Percentiles rank a stretch among this genome's conserved stretches.
Conservation (phyloP, 53 echinoderm and acorn worm genomes). For the Apostichopus leukothele region DNA sequence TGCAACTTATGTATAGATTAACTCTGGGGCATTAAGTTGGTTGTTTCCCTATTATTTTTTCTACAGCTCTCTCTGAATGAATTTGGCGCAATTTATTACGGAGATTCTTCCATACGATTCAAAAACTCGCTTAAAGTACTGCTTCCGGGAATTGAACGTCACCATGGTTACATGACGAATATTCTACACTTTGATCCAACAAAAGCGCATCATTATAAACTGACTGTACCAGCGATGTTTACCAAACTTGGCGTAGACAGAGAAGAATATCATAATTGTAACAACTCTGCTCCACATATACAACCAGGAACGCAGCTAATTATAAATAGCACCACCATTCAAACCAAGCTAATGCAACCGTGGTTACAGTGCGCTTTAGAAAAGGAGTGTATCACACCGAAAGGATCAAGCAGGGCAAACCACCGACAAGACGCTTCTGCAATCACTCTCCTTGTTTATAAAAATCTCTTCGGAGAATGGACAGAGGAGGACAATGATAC, state of each 20-base stretch:
- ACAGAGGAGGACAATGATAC: conserved; percentile 14
- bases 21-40: no score
- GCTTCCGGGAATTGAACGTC: conserved; percentile 31
- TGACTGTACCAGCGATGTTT: conserved; percentile 38
- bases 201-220: background rate
- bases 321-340: conserved; percentile 42
- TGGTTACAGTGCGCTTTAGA: conserved; percentile 16
- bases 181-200: conserved; percentile 32
- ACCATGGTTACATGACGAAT: conserved; percentile 36
- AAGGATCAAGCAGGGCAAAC: conserved; percentile 7
- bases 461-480: conserved; percentile 14
- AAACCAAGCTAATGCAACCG: conserved; percentile 37
- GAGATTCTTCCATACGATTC: conserved; percentile 41
- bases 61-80: conserved; percentile 21
- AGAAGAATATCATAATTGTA: conserved; percentile 9
- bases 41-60: background rate
- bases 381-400: conserved; percentile 12
- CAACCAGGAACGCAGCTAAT: conserved; percentile 47
- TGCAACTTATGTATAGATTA: no score
- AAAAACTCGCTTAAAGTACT: background rate
- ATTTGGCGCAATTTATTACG: conserved; percentile 42
- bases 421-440: conserved; percentile 18
- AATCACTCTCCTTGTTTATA: conserved; percentile 9
- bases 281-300: conserved; percentile 23
- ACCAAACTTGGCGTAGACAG: conserved; percentile 11